Evolutionary conservation across 2,888 invertebrate species (phyloP).

Genomic region (Nephrocerus scutellatus): DNA sequence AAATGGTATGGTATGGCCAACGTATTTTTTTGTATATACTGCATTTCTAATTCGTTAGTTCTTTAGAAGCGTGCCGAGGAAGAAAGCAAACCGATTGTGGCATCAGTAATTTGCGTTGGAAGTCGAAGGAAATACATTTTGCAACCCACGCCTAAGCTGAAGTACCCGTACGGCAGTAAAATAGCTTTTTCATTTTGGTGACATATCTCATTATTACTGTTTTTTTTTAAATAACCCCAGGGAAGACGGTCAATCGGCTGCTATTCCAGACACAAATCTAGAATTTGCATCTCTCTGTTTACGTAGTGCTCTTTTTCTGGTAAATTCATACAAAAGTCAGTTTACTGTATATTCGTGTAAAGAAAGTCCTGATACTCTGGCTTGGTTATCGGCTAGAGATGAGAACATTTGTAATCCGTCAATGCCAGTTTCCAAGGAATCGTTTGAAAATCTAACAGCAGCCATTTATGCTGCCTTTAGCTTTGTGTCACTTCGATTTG

Average conservation of each 20-base stretch:
- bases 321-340: slow-evolving; percentile 29
- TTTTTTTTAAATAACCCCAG: slow-evolving; percentile 35
- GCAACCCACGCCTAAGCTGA: slow-evolving; percentile 25
- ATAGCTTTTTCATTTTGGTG: slow-evolving; percentile 1
- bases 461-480: slow-evolving; percentile 71
- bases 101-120: slow-evolving; percentile 29
- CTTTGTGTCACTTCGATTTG: slow-evolving; percentile 76
- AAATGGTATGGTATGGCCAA: slow-evolving; percentile 47
- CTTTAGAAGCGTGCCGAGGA: slow-evolving; percentile 21
- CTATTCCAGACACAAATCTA: slow-evolving; percentile 78
- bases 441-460: slow-evolving; percentile 56
- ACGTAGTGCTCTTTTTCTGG: slow-evolving; percentile 61
- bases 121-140: slow-evolving; percentile 28
- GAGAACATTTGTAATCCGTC: slow-evolving; percentile 52
- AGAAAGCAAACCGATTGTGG: slow-evolving; percentile 27
- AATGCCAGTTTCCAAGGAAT: slow-evolving; percentile 56
- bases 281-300: slow-evolving; percentile 87
- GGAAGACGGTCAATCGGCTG: slow-evolving; percentile 65
- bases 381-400: slow-evolving; percentile 50
- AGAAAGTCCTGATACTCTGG: no score
- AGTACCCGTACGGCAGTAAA: slow-evolving; percentile 1
- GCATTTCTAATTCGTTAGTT: background rate
- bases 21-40: background rate
- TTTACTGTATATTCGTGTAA: no score
- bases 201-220: slow-evolving; percentile 2